phyloP scores from a whole-genome alignment of 2,113 vertebrate genomes.

The Caretta caretta region DNA sequence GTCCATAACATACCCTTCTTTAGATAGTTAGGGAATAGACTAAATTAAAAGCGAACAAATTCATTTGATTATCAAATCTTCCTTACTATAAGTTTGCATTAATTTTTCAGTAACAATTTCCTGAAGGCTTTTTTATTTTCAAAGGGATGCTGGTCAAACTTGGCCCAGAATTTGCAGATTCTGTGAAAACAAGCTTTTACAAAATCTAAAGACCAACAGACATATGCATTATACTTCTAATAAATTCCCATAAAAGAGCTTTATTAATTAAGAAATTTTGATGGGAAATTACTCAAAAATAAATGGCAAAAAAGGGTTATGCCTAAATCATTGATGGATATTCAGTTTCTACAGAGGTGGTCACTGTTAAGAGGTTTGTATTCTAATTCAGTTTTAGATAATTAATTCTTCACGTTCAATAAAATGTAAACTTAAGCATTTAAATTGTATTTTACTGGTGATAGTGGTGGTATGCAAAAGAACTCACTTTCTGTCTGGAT shows the following conservation, averaged over 20 bases:
- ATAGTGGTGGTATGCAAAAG: not conserved
- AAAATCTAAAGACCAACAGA: not conserved
- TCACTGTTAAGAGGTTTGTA: not conserved
- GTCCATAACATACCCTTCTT: not conserved
- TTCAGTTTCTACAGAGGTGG: not conserved
- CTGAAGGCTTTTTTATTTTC: not conserved
- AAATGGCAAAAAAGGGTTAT: not conserved
- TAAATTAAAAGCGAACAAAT: fast-evolving
- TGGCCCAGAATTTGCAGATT: not conserved
- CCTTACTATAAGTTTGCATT: not conserved
- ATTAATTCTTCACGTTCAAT: not conserved
- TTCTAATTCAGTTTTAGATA: not conserved
- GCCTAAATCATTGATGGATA: not conserved
- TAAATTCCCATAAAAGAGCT: not conserved
- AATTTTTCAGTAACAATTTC: not conserved
- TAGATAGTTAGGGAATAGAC: not conserved
- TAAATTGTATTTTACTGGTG: not conserved
- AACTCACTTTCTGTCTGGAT: not conserved
- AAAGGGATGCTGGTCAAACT: not conserved
- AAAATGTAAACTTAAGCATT: not conserved
- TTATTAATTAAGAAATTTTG: too few relatives aligned
- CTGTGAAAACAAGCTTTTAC: not conserved
- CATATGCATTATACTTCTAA: not conserved
- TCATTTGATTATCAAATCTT: not conserved
- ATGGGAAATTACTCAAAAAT: not conserved